phyloP scores from a whole-genome alignment of 2,797 vertebrate genomes.

The Agapornis canus region DNA sequence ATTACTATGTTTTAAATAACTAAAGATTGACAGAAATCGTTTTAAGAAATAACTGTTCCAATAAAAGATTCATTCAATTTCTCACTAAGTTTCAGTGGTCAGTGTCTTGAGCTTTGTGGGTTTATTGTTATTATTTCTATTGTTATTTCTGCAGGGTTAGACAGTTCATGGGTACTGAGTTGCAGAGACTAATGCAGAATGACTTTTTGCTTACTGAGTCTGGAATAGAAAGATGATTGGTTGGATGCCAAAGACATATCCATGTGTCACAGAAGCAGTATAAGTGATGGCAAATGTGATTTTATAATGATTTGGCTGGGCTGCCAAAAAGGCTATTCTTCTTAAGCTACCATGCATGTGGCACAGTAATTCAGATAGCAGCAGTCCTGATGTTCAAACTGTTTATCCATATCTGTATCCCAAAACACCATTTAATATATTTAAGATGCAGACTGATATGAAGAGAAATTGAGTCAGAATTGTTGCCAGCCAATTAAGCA shows the following conservation, averaged over 20 bases:
- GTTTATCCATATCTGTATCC: not conserved
- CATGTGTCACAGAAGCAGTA: not conserved
- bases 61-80: not conserved
- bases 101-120: not conserved
- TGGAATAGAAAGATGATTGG: constrained; percentile 33
- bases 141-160: constrained; percentile 3
- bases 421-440: not conserved
- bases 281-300: not conserved
- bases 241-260: constrained; percentile 28
- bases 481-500: not conserved
- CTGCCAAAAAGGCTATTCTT: not conserved
- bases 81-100: not conserved
- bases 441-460: not conserved
- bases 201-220: constrained; percentile 28
- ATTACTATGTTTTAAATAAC: not conserved
- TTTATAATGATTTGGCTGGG: not conserved
- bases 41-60: not conserved
- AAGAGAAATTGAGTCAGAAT: not conserved
- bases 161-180: not conserved
- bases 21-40: not conserved
- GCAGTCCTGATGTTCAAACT: not conserved
- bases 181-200: constrained; percentile 10
- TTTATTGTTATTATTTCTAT: not conserved
- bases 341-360: not conserved
- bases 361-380: not conserved